Conservation (phyloP, 2,888 invertebrate genomes). For the Temnothorax rugatulus region DNA sequence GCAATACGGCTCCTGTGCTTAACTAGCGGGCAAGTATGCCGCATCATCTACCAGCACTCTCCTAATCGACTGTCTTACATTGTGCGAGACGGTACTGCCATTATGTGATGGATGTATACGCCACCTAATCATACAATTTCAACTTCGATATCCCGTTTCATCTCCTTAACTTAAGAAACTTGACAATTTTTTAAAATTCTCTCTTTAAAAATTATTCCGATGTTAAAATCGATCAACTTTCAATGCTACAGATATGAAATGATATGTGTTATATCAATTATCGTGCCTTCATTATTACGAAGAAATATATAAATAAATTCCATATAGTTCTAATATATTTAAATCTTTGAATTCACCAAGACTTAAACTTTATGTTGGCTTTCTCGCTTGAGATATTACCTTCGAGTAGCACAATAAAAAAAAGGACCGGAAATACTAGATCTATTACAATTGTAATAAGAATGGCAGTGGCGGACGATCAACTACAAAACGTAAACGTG, state of each 20-base stretch:
- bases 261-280: too few species aligned
- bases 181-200: background rate
- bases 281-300: background rate
- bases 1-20: slow-evolving; percentile 39
- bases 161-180: background rate
- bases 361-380: background rate
- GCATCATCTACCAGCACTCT: slow-evolving; percentile 45
- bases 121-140: slow-evolving; percentile 18
- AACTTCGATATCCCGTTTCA: background rate
- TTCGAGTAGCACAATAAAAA: background rate
- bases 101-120: background rate
- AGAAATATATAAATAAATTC: background rate
- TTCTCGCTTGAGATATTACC: background rate
- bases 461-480: background rate
- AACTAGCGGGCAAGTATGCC: slow-evolving; percentile 43
- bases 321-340: background rate
- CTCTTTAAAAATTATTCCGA: background rate
- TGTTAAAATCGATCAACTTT: background rate
- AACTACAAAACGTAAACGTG: slow-evolving; percentile 1
- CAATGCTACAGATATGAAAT: background rate
- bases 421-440: background rate
- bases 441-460: slow-evolving; percentile 8
- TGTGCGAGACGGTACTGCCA: slow-evolving; percentile 28
- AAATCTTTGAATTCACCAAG: background rate
- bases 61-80: slow-evolving; percentile 40